Conservation (phyloP, 2,113 vertebrate species). For the Psammodynastes pulverulentus region DNA sequence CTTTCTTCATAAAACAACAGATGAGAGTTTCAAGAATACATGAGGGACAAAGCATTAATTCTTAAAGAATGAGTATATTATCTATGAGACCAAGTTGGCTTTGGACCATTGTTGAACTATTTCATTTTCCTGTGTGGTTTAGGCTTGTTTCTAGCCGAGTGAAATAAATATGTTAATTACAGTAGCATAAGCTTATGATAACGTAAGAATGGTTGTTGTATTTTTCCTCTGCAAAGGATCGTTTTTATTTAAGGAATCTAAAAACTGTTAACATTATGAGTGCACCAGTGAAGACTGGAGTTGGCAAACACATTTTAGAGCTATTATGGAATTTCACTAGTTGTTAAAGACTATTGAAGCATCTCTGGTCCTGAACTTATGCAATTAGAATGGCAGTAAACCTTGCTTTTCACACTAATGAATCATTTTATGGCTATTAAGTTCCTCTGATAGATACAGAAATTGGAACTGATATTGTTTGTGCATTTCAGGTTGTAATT, state of each 20-base stretch:
- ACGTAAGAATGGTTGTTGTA: neutral
- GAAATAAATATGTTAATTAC: neutral
- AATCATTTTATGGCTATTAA: neutral
- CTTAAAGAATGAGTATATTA: neutral
- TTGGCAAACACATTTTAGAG: neutral
- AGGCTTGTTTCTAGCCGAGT: neutral
- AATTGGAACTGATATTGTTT: neutral
- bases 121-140: neutral
- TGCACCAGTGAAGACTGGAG: neutral
- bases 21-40: neutral
- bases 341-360: neutral
- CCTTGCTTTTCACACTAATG: neutral
- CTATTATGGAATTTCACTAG: neutral
- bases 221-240: neutral
- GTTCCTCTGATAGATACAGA: neutral
- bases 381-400: neutral
- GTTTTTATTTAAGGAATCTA: neutral
- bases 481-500: neutral
- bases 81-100: neutral
- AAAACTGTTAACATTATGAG: neutral
- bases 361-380: neutral
- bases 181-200: neutral
- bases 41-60: neutral
- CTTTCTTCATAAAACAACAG: neutral
- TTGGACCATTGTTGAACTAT: neutral